Evolutionary conservation across 2,797 vertebrate genomes (phyloP).

Genomic region (Siniperca undulata): DNA sequence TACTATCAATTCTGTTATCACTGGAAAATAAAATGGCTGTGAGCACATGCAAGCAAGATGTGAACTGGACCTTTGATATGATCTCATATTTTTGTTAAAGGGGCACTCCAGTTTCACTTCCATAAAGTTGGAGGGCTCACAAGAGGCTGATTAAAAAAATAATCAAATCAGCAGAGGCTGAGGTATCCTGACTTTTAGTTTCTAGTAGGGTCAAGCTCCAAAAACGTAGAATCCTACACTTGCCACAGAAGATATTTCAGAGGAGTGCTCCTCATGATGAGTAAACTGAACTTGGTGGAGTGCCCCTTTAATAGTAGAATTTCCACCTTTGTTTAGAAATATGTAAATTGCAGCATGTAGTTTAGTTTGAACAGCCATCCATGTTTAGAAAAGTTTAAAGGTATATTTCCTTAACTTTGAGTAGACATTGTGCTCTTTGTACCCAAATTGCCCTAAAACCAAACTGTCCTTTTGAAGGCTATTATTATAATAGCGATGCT

Average conservation of each 20-base stretch:
- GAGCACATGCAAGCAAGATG: neutral
- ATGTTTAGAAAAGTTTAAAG: neutral
- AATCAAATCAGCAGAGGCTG: neutral
- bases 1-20: neutral
- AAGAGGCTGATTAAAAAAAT: neutral
- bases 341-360: neutral
- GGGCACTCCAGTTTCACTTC: neutral
- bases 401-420: neutral
- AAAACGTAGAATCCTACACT: neutral
- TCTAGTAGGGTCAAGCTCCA: neutral
- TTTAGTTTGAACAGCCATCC: neutral
- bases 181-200: neutral
- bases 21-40: neutral
- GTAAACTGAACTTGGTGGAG: neutral
- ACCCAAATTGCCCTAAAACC: neutral
- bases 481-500: constrained; percentile 6
- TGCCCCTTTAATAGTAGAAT: neutral
- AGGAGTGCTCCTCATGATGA: neutral
- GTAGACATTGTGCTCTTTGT: neutral
- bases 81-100: neutral
- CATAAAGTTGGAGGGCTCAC: neutral
- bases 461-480: neutral
- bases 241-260: neutral
- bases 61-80: neutral
- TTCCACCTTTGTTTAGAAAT: neutral